Percentiles rank a stretch among this genome's conserved stretches.
These are phyloP conservation scores for Stichodactyla helianthus DNA, from an alignment of 64 coral and sea anemone genomes.

Conservation along the genomic window DNA sequence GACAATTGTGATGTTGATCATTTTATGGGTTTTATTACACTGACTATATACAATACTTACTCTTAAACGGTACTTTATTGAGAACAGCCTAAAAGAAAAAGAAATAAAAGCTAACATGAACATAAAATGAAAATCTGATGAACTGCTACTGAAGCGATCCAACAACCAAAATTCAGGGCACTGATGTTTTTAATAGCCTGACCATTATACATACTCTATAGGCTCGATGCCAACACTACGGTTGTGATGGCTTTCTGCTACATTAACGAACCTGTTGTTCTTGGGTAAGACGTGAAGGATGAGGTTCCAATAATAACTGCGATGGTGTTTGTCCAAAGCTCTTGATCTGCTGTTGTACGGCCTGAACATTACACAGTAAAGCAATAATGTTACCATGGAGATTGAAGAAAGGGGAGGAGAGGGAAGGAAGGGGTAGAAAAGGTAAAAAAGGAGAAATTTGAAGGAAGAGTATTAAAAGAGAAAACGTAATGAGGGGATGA, in stretches of 20 bases:
- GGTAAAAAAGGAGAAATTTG: not conserved
- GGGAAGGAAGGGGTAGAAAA: not conserved
- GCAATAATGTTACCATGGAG: not conserved
- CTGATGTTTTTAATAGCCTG: too few relatives aligned
- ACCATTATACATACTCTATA: not conserved
- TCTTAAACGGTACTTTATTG: conserved; percentile 75
- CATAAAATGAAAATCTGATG: not conserved
- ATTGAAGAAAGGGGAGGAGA: not conserved
- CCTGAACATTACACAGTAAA: conserved; percentile 32
- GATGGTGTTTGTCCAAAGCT: conserved; percentile 96
- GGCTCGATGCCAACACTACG: too few relatives aligned
- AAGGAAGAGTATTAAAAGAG: not conserved
- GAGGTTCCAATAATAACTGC: conserved; percentile 77
- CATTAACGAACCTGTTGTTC: conserved; percentile 33
- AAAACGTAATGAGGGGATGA: not conserved
- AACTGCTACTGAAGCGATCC: too few relatives aligned
- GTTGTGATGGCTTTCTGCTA: not conserved
- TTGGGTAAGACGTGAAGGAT: conserved; percentile 44
- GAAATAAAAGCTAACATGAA: not conserved
- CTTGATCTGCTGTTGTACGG: conserved; percentile 92
- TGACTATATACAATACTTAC: conserved; percentile 12
- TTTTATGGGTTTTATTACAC: not conserved
- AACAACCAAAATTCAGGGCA: too few relatives aligned
- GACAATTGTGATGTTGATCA: not conserved
- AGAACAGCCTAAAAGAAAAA: conserved; percentile 36